phyloP scores from a whole-genome alignment of 2,888 invertebrate species.

The Hipparchia sbordonii region DNA sequence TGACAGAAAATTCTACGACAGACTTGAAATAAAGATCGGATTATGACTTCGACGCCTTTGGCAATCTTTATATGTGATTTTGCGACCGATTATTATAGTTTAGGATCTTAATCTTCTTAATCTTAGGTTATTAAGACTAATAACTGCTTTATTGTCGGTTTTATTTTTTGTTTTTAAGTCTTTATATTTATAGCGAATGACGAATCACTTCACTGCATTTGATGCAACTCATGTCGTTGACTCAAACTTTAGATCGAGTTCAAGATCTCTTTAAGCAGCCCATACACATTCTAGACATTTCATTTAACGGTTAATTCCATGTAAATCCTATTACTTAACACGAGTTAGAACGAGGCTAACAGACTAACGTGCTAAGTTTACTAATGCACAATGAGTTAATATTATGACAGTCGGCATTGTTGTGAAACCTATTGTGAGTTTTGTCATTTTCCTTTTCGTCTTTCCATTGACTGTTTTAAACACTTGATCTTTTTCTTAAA shows the following conservation, averaged over 20 bases:
- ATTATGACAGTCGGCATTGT: conserved; percentile 19
- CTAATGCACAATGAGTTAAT: conserved; percentile 27
- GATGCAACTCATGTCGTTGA: not conserved
- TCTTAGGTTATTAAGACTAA: too few species aligned
- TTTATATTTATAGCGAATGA: not conserved
- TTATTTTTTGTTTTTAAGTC: not conserved
- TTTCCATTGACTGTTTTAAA: not conserved
- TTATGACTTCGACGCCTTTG: too few species aligned
- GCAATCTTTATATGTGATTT: too few species aligned
- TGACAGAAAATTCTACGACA: too few species aligned
- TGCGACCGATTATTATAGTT: too few species aligned
- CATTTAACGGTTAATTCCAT: conserved; percentile 21
- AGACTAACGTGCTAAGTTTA: conserved; percentile 20
- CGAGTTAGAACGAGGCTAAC: conserved; percentile 26
- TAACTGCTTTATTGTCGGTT: not conserved
- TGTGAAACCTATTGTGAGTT: conserved; percentile 15
- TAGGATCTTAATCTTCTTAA: too few species aligned
- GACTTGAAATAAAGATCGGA: too few species aligned
- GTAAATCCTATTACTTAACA: conserved; percentile 25
- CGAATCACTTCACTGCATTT: too few species aligned
- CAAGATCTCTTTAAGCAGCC: conserved; percentile 5
- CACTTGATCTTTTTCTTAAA: not conserved
- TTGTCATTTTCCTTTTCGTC: not conserved
- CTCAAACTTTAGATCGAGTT: not conserved
- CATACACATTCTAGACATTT: conserved; percentile 11